These are phyloP conservation scores for Drosophila leontia DNA, from an alignment of 1,140 invertebrate genomes.

Conservation along the genomic window DNA sequence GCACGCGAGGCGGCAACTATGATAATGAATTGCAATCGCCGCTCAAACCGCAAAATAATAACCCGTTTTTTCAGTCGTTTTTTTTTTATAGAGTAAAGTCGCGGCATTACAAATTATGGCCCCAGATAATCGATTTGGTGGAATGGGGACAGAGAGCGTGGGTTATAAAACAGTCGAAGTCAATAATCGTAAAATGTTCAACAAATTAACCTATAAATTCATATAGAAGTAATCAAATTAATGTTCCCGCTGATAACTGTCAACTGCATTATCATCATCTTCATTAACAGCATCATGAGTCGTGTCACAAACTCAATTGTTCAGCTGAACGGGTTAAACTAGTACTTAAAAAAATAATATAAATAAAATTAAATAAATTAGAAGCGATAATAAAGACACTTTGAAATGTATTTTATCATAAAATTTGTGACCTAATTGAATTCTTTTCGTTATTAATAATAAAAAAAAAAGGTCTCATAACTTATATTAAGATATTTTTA, in stretches of 20 bases:
- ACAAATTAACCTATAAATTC: slow-evolving; percentile 84
- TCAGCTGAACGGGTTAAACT: slow-evolving; percentile 17
- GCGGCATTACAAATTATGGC: slow-evolving; percentile 67
- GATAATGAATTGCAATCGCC: slow-evolving; percentile 78
- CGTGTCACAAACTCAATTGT: slow-evolving; percentile 33
- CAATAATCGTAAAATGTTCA: slow-evolving; percentile 78
- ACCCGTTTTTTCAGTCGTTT: slow-evolving; percentile 55
- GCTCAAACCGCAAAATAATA: slow-evolving; percentile 79
- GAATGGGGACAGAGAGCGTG: slow-evolving; percentile 6
- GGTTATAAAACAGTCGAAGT: slow-evolving; percentile 58
- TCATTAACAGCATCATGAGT: slow-evolving; percentile 35
- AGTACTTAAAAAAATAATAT: not conserved
- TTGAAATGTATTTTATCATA: not conserved
- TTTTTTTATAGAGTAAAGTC: slow-evolving; percentile 36
- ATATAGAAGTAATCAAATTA: slow-evolving; percentile 83
- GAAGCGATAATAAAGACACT: not conserved
- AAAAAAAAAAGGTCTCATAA: not conserved
- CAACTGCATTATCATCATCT: slow-evolving; percentile 53
- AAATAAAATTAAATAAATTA: not conserved
- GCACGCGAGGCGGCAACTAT: slow-evolving; percentile 76
- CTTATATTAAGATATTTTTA: not conserved
- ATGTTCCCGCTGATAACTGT: slow-evolving; percentile 75
- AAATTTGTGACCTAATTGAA: too few relatives aligned
- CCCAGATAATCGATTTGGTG: slow-evolving; percentile 58
- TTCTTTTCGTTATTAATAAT: not conserved